These are phyloP conservation scores for Pionites leucogaster DNA, from an alignment of 2,113 vertebrate species.

Conservation along the genomic window DNA sequence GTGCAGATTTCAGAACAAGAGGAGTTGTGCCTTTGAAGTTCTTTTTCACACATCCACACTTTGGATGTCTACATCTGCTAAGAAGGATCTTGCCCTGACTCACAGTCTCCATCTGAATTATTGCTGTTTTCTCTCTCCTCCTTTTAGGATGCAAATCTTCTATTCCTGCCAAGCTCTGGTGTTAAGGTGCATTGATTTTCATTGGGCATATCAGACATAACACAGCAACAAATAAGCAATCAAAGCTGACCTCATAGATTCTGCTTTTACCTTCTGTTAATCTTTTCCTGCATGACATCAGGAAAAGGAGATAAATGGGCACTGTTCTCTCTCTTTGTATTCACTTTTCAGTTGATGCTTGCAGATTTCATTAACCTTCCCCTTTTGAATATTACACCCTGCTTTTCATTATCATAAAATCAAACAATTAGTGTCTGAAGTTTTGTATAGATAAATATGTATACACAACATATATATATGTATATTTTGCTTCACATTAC, in stretches of 20 bases:
- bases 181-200: background rate
- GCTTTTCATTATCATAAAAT: background rate
- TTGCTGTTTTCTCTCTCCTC: background rate
- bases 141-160: background rate
- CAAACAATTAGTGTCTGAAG: background rate
- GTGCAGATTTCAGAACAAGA: background rate
- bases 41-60: background rate
- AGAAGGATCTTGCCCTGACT: background rate
- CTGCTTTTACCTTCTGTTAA: background rate
- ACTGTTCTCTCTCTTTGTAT: background rate
- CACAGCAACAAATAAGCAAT: background rate
- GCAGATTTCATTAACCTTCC: background rate
- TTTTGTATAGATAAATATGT: background rate
- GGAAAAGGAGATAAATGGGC: background rate
- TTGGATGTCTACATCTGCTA: background rate
- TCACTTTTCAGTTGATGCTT: background rate
- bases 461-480: background rate
- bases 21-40: background rate
- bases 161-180: background rate
- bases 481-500: background rate
- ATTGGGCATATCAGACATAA: background rate
- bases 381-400: background rate
- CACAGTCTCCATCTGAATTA: background rate
- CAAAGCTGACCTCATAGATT: background rate
- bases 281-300: background rate